Percentiles rank a stretch among this genome's conserved stretches.
phyloP scores from a whole-genome alignment of 2,797 vertebrate species.

The Enteromius paludinosus region DNA sequence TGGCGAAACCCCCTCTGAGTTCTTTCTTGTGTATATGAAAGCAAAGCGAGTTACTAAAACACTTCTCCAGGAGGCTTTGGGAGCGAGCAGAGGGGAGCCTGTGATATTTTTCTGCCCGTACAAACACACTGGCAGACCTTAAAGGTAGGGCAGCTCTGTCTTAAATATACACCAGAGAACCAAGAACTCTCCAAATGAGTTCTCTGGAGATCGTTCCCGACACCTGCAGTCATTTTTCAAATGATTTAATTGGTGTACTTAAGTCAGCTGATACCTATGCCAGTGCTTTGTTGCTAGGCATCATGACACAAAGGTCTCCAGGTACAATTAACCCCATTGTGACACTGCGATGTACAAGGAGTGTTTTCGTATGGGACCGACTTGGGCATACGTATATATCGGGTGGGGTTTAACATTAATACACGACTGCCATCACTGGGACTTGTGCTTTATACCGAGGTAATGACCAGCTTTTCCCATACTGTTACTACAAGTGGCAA shows the following conservation, averaged over 20 bases:
- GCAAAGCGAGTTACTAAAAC: slow-evolving; percentile 19
- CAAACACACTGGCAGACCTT: slow-evolving; percentile 51
- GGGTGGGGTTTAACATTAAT: slow-evolving; percentile 23
- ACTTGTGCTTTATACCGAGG: slow-evolving; percentile 5
- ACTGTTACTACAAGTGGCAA: slow-evolving; percentile 20
- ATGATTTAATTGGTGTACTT: slow-evolving; percentile 68
- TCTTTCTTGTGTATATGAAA: slow-evolving; percentile 31
- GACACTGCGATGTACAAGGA: slow-evolving; percentile 34
- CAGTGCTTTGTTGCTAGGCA: slow-evolving; percentile 53
- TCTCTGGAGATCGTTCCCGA: slow-evolving; percentile 61
- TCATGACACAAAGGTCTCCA: slow-evolving; percentile 61
- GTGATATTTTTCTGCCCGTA: slow-evolving; percentile 54
- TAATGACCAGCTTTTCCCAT: background rate
- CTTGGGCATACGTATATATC: background rate
- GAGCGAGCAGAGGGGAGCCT: slow-evolving; percentile 30
- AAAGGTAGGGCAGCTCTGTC: slow-evolving; percentile 53
- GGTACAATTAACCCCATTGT: slow-evolving; percentile 57
- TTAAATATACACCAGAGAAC: slow-evolving; percentile 62
- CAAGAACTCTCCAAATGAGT: slow-evolving; percentile 62
- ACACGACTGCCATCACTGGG: slow-evolving; percentile 15
- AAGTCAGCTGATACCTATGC: slow-evolving; percentile 62
- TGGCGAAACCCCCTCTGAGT: background rate
- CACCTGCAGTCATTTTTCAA: slow-evolving; percentile 70
- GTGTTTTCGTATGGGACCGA: slow-evolving; percentile 42
- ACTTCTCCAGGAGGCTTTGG: background rate